These are phyloP conservation scores for Paralichthys olivaceus DNA, from an alignment of 2,113 vertebrate genomes.

Conservation along the genomic window DNA sequence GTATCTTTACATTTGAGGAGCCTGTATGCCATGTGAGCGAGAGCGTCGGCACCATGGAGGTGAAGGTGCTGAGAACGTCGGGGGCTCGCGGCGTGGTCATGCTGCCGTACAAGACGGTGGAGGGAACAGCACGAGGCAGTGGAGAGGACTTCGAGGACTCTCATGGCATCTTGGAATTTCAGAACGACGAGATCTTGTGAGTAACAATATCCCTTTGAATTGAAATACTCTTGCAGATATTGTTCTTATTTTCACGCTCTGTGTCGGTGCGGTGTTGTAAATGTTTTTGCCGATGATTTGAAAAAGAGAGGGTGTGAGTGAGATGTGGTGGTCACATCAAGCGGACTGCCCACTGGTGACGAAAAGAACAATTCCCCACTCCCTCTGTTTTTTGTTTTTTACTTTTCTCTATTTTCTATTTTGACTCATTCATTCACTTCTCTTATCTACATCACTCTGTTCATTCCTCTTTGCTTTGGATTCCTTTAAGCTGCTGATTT, in stretches of 20 bases:
- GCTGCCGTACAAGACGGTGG: slow-evolving; percentile 95
- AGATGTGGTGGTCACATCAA: slow-evolving; percentile 62
- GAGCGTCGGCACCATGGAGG: slow-evolving; percentile 96
- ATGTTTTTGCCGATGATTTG: slow-evolving; percentile 37
- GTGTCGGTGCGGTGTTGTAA: slow-evolving; percentile 19
- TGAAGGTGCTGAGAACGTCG: slow-evolving; percentile 97
- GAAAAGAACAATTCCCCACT: slow-evolving; percentile 1
- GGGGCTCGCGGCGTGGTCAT: slow-evolving; percentile 95
- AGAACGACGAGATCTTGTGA: slow-evolving; percentile 99
- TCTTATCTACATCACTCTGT: slow-evolving; percentile 28
- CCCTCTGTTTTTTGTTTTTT: neutral
- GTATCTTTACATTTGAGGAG: slow-evolving; percentile 99
- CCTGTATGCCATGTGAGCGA: slow-evolving; percentile 92
- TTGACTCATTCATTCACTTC: slow-evolving; percentile 31
- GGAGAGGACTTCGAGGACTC: slow-evolving; percentile 97
- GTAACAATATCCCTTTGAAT: slow-evolving; percentile 65
- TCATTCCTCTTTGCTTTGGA: slow-evolving; percentile 20
- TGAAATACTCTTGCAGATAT: too few species aligned
- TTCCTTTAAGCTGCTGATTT: slow-evolving; percentile 40
- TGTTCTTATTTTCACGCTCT: neutral
- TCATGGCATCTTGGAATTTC: slow-evolving; percentile 94
- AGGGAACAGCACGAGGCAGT: slow-evolving; percentile 92
- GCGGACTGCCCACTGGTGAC: slow-evolving; percentile 35
- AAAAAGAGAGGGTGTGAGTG: slow-evolving; percentile 51
- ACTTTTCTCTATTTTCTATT: slow-evolving; percentile 26